These are phyloP conservation scores for Sitobion miscanthi DNA, from an alignment of 1,140 invertebrate species.

Conservation along the genomic window DNA sequence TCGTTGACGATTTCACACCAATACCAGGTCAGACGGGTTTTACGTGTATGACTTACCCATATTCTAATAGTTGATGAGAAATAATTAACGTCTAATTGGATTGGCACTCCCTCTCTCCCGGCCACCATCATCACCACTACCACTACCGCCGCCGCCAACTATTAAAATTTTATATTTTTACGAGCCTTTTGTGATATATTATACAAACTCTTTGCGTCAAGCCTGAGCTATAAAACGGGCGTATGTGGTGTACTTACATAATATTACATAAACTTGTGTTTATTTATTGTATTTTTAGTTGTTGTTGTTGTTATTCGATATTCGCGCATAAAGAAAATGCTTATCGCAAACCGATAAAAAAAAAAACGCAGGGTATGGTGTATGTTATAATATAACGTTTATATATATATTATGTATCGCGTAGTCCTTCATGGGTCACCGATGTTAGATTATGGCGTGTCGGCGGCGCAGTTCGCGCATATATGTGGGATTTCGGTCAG, in stretches of 20 bases:
- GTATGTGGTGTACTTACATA: background rate
- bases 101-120: background rate
- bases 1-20: background rate
- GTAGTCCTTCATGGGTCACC: slow-evolving; percentile 1
- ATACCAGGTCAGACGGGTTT: background rate
- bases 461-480: background rate
- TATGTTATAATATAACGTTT: background rate
- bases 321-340: background rate
- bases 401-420: background rate
- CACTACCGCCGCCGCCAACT: background rate
- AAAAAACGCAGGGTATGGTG: background rate
- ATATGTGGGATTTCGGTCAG: background rate
- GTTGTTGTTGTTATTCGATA: slow-evolving; percentile 14
- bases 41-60: background rate
- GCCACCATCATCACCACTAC: too few species aligned
- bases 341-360: background rate
- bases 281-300: background rate
- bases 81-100: background rate
- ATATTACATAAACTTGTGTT: background rate
- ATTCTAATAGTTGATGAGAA: background rate
- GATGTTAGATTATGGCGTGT: slow-evolving; percentile 29
- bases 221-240: background rate
- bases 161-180: background rate
- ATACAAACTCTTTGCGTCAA: background rate
- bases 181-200: background rate